phyloP scores from a whole-genome alignment of 2,113 vertebrate species.

The Hippoglossus stenolepis region DNA sequence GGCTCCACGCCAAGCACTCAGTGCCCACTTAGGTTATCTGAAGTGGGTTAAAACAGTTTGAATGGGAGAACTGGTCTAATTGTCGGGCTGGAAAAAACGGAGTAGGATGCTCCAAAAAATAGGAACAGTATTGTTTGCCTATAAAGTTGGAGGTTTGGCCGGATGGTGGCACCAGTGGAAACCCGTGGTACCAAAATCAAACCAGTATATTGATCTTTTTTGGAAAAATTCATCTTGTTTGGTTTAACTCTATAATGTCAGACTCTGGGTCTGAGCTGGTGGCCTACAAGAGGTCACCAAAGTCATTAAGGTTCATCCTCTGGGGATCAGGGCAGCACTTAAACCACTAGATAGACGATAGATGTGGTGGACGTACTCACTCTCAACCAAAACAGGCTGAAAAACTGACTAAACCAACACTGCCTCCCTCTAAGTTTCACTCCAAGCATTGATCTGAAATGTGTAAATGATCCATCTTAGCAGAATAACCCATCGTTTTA shows the following conservation, averaged over 20 bases:
- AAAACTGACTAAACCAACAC: no score
- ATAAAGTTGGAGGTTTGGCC: no score
- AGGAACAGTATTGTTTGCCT: no score
- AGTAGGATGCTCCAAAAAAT: no score
- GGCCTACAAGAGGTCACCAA: constrained; percentile 3
- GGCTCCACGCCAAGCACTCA: constrained; percentile 58
- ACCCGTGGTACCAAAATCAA: neutral
- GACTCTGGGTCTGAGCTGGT: neutral
- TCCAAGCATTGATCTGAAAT: constrained; percentile 2
- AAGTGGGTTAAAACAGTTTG: constrained; percentile 53
- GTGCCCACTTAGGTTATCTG: constrained; percentile 62
- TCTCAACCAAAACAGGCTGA: neutral
- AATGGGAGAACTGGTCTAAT: neutral
- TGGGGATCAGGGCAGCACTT: neutral
- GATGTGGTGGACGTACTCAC: neutral
- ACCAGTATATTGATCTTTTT: neutral
- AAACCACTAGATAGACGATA: neutral
- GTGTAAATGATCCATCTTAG: constrained; percentile 30
- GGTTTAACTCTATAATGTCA: neutral
- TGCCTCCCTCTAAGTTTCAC: neutral
- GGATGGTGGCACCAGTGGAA: no score
- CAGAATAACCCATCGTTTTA: constrained; percentile 27
- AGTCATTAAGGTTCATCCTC: neutral
- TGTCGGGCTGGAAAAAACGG: no score
- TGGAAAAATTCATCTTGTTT: neutral